Conservation (phyloP, 1,140 invertebrate genomes). For the Copidosoma floridanum region DNA sequence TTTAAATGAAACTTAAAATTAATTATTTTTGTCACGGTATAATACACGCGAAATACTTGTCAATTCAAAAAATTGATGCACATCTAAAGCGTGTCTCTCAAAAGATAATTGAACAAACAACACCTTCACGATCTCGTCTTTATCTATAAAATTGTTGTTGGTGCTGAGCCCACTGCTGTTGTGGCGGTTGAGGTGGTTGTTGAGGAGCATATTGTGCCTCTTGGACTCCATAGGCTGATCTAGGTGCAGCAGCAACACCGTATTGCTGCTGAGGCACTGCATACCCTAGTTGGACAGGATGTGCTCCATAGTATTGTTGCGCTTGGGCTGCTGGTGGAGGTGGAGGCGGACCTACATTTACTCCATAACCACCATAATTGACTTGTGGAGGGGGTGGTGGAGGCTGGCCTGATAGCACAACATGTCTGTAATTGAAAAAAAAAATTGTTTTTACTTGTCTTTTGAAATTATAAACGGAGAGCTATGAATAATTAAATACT, state of each 20-base stretch:
- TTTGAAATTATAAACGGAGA: neutral
- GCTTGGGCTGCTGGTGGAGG: slow-evolving; percentile 56
- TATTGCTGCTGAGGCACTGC: slow-evolving; percentile 49
- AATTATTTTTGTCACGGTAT: no score
- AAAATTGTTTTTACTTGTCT: neutral
- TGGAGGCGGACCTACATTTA: slow-evolving; percentile 21
- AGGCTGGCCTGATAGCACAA: slow-evolving; percentile 15
- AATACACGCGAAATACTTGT: no score
- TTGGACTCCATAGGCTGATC: slow-evolving; percentile 52
- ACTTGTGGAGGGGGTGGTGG: slow-evolving; percentile 51
- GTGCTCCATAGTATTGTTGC: slow-evolving; percentile 59
- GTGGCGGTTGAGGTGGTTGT: slow-evolving; percentile 52
- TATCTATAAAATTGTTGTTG: slow-evolving; percentile 63
- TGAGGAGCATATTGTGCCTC: slow-evolving; percentile 51
- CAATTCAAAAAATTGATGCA: no score
- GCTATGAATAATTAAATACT: neutral
- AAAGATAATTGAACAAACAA: no score
- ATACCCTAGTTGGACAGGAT: slow-evolving; percentile 51
- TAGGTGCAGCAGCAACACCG: slow-evolving; percentile 40
- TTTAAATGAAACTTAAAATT: no score
- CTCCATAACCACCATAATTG: slow-evolving; percentile 50
- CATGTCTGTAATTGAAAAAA: slow-evolving; percentile 16
- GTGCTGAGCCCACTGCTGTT: slow-evolving; percentile 51
- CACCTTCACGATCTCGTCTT: no score
- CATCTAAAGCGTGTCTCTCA: no score